phyloP scores from a whole-genome alignment of 2,113 vertebrate genomes.

The Nipponia nippon region DNA sequence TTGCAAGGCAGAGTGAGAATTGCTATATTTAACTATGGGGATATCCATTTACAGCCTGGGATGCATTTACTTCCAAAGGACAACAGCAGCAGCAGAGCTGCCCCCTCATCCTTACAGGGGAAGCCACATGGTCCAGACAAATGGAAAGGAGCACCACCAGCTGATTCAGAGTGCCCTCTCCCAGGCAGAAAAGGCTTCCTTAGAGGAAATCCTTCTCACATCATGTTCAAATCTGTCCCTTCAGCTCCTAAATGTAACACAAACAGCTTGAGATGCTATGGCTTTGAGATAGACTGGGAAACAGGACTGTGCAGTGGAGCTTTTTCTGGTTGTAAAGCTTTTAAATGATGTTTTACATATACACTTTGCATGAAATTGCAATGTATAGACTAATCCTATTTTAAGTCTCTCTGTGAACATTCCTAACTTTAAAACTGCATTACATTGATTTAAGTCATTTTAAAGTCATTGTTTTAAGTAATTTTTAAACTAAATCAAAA shows the following conservation, averaged over 20 bases:
- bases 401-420: background rate
- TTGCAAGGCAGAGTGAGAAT: background rate
- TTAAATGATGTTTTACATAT: background rate
- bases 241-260: background rate
- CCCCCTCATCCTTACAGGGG: background rate
- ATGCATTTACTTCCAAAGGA: background rate
- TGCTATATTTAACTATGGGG: background rate
- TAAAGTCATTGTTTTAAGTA: background rate
- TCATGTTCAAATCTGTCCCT: background rate
- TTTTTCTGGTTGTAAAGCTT: background rate
- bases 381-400: background rate
- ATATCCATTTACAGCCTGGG: background rate
- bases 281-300: background rate
- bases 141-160: background rate
- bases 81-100: background rate
- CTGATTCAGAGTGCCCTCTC: background rate
- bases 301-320: background rate
- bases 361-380: background rate
- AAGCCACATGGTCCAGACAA: background rate
- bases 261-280: background rate
- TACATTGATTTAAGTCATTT: background rate
- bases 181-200: background rate
- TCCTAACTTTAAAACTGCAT: background rate
- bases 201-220: background rate
- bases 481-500: conserved; percentile 16